Evolutionary conservation across 2,113 vertebrate genomes (phyloP).

Genomic region (Recurvirostra avosetta): DNA sequence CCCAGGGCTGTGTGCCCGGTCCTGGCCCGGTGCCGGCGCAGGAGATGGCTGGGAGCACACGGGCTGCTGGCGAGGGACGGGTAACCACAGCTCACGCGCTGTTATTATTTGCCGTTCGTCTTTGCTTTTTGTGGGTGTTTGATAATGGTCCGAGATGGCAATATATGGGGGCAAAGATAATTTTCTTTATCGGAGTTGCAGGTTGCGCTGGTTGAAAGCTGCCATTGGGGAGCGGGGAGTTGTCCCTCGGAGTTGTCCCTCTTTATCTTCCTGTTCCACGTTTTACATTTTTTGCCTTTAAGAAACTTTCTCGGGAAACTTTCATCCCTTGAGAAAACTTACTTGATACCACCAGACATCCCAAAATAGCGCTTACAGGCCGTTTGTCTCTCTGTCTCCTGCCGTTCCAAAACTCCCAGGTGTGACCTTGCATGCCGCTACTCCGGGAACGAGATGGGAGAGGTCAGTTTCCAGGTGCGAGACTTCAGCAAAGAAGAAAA

Average conservation of each 20-base stretch:
- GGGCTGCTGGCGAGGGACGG: background rate
- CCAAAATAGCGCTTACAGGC: background rate
- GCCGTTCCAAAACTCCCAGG: background rate
- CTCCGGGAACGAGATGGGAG: background rate
- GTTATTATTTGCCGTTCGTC: background rate
- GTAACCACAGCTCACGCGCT: background rate
- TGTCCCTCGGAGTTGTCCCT: background rate
- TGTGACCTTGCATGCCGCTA: background rate
- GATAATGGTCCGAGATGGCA: background rate
- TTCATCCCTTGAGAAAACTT: background rate
- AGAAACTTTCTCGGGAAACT: background rate
- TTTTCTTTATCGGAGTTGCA: background rate
- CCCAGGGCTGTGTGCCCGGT: background rate
- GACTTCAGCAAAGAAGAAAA: background rate
- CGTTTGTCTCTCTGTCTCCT: background rate
- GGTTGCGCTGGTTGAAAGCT: background rate
- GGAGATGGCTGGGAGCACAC: background rate
- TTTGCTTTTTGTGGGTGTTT: background rate
- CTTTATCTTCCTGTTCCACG: background rate
- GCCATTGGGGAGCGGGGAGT: background rate
- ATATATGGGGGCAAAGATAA: background rate
- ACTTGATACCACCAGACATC: background rate
- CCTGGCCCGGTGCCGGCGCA: background rate
- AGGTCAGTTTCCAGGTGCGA: background rate
- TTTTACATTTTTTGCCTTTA: background rate